Percentiles rank a stretch among this genome's conserved stretches.
Conservation (phyloP, 2,888 invertebrate genomes). For the Schizaphis graminum region DNA sequence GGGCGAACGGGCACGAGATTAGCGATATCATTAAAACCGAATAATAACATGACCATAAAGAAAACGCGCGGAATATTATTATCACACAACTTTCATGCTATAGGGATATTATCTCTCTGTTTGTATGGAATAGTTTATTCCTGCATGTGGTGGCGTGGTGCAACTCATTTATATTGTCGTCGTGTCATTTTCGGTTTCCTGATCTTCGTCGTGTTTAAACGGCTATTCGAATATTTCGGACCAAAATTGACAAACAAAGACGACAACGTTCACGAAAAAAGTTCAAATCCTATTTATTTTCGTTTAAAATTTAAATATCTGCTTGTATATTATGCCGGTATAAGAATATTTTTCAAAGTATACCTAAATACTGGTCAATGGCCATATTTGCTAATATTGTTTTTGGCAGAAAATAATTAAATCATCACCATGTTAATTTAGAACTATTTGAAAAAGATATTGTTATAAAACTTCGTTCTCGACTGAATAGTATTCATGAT, state of each 20-base stretch:
- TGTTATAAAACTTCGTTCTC: neutral
- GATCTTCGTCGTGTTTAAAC: neutral
- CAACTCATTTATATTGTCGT: neutral
- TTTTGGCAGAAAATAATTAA: neutral
- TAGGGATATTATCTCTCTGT: neutral
- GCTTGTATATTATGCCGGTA: neutral
- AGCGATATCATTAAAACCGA: constrained; percentile 51
- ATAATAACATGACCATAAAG: constrained; percentile 30
- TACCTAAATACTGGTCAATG: neutral
- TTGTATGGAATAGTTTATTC: neutral
- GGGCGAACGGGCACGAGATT: constrained; percentile 27
- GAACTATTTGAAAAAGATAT: neutral
- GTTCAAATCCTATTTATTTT: neutral
- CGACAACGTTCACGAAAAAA: neutral
- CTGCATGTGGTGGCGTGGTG: neutral
- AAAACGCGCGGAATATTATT: neutral
- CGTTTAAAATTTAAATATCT: neutral
- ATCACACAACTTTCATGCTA: neutral
- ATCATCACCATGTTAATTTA: neutral
- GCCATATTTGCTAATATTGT: no score
- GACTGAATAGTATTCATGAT: neutral
- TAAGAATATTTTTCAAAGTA: neutral
- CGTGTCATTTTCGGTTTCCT: neutral
- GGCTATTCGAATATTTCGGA: neutral
- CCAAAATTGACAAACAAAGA: neutral